Evolutionary conservation across 2,888 invertebrate species (phyloP).

Genomic region (Dilophus febrilis): DNA sequence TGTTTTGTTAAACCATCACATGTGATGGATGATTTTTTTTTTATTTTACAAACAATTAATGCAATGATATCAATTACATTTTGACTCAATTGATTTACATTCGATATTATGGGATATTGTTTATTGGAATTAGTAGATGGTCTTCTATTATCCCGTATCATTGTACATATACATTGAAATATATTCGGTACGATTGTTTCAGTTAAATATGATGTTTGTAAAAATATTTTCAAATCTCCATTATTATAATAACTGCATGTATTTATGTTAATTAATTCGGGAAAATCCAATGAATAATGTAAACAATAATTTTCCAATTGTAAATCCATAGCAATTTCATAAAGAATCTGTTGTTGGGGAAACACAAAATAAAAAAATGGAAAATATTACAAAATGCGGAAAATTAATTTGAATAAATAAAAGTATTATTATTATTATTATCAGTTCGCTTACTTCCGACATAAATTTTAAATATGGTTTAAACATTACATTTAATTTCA

Average conservation of each 20-base stretch:
- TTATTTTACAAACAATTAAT: too few species aligned
- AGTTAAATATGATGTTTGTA: too few species aligned
- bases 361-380: neutral
- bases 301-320: slow-evolving; percentile 49
- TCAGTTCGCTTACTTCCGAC: slow-evolving; percentile 30
- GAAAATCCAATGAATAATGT: slow-evolving; percentile 78
- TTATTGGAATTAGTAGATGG: slow-evolving; percentile 15
- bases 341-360: slow-evolving; percentile 36
- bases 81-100: slow-evolving; percentile 54
- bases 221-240: slow-evolving; percentile 38
- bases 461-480: slow-evolving; percentile 49
- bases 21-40: too few species aligned
- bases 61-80: slow-evolving; percentile 54
- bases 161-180: slow-evolving; percentile 48
- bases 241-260: slow-evolving; percentile 24
- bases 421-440: too few species aligned
- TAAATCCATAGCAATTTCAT: slow-evolving; percentile 62
- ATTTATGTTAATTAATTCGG: slow-evolving; percentile 36
- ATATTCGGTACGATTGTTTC: slow-evolving; percentile 53
- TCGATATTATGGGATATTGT: slow-evolving; percentile 54
- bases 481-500: slow-evolving; percentile 61
- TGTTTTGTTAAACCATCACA: neutral
- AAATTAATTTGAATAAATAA: neutral
- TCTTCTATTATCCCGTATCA: slow-evolving; percentile 37
- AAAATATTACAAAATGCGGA: too few species aligned